Evolutionary conservation across 1,140 invertebrate species (phyloP), one percentile per base, ranked within the genome.

Genomic region (Brachionus calyciflorus): DNA sequence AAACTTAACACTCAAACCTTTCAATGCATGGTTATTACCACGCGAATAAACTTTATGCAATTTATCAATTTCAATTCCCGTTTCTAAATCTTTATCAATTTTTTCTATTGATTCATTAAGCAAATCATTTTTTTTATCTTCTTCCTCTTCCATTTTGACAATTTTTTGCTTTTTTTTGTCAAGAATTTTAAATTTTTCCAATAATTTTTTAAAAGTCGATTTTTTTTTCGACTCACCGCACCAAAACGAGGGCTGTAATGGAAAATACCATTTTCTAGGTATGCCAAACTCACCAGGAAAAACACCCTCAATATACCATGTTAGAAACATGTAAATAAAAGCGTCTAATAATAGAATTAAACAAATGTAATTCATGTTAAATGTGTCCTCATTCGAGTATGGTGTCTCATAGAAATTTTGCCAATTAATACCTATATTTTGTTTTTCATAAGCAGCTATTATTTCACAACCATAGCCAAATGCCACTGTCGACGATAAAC

Each of bases 391-490:
- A 57, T 30, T 33, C 33, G 40, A 30, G 21, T 60, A 60, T n/a
- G 68, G 87, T 0, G 89, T 87, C 0, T 82, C 83, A 73, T 87
- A 89, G 4, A 93, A 84, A 78, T 91, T 91, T 30, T 82, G 79
- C 91, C 91, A 94, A 80, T 92, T 90, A 17, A 91, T 82, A 40
- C 91, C 91, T 7, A 87, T 80, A 6, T 87, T 87, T 77, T 79
- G 87, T 87, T 81, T 88, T 88, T 87, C 91, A 89, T 81, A 88
- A 87, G 80, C 87, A 84, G 48, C 90, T 76, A 77, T 90, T 19
- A 91, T 88, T 46, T 82, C 85, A 78, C 91, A 89, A 3, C 90
- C 91, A 81, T 89, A 90, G 0, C 90, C 89, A 89, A 93, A 91
- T 1, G 90, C 91, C 0, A 90, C 89, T 80, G 91, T 92, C 4